Evolutionary conservation across 2,113 vertebrate species (phyloP).

Genomic region (Antechinus stuartii): DNA sequence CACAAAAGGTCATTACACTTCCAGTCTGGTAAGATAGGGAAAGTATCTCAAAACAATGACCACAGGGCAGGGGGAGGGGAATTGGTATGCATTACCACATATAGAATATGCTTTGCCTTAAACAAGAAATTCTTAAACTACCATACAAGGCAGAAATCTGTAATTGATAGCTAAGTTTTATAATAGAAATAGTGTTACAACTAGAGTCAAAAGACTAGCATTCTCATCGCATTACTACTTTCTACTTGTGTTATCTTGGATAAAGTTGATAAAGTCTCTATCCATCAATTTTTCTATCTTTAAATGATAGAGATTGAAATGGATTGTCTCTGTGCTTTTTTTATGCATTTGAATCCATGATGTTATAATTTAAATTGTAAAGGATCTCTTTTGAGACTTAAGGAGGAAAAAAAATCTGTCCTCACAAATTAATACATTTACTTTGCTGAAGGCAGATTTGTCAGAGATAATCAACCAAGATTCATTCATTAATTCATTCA

Average conservation of each 20-base stretch:
- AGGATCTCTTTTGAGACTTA: not conserved
- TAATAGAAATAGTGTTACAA: not conserved
- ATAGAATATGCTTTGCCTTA: not conserved
- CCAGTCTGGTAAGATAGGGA: not conserved
- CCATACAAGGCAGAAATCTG: not conserved
- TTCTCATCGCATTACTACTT: not conserved
- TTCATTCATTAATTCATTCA: not conserved
- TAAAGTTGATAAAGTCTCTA: not conserved
- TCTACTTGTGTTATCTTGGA: not conserved
- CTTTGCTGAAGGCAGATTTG: not conserved
- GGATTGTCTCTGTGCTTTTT: not conserved
- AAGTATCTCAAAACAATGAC: not conserved
- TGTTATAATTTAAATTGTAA: not conserved
- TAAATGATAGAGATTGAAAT: not conserved
- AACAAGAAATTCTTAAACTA: not conserved
- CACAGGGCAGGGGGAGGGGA: fast-evolving
- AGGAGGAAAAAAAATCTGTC: not conserved
- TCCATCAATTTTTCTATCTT: not conserved
- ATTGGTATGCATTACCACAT: not conserved
- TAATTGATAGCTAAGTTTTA: not conserved
- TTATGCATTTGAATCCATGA: not conserved
- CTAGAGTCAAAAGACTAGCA: not conserved
- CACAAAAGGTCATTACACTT: not conserved
- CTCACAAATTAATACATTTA: not conserved
- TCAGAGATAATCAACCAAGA: not conserved